Evolutionary conservation across 2,113 vertebrate genomes (phyloP), one percentile per base, ranked within the genome.

Genomic region (Indicator indicator): DNA sequence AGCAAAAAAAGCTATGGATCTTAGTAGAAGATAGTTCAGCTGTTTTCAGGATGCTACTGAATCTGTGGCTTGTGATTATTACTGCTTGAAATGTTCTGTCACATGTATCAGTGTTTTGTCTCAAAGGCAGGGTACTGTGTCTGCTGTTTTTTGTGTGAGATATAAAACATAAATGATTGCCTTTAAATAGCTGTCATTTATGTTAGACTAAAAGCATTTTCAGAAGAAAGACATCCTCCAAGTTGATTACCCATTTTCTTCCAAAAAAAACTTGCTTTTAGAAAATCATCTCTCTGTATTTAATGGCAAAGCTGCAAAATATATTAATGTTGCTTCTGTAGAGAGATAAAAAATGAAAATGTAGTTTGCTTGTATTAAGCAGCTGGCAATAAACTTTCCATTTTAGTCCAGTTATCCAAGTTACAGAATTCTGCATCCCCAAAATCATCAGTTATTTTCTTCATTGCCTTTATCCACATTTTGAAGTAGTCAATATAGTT

Each of bases 241-340:
- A 69, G 70, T 90, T 95, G 94, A 97, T 95, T 95, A 75, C 17
- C 44, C 79, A 81, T 95, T 97, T 97, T 95, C 83, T 94, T 84
- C 83, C 44, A 95, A 58, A 67, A 72, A 95, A 81, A 69, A 94
- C 78, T 44, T 77, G 59, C 76, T 88, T 88, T 90, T 81, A 90
- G 54, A 93, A 89, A 95, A 86, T 93, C 27, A 56, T 89, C 60
- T 86, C 56, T 71, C 36, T 91, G 56, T 88, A 80, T 92, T 96
- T 90, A 97, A 88, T 83, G 64, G 60, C 32, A 91, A 90, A 83
- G 40, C 80, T 91, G 62, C 32, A 93, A 89, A 94, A 91, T 71
- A 11, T 74, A 78, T 74, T 93, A 78, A 87, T 32, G 48, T 80
- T 86, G 28, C 58, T 90, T 54, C 54, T 84, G 32, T 40, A 75